Evolutionary conservation across 2,797 vertebrate species (phyloP), one percentile per base, ranked within the genome.

Genomic region (Sebastes goodei): DNA sequence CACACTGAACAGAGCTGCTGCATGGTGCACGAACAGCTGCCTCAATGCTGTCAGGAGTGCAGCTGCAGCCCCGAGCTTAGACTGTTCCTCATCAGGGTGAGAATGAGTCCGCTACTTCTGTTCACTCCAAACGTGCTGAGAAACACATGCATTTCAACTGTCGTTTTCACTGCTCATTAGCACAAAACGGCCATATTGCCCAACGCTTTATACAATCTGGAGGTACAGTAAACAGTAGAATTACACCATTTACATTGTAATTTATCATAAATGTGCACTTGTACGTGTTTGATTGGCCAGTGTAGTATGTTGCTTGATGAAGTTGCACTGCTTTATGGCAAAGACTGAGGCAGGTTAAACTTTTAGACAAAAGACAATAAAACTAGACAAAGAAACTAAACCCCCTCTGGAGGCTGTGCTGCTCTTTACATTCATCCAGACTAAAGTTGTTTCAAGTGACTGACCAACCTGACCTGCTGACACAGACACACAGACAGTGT

Each of bases 41-140:
- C 73, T 86, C 77, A 86, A 89, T 15, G 68, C 69, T 82, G 81
- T 68, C 74, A 75, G 61, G 85, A 84, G 81, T 86, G 72, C 80
- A 88, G 90, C 91, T 91, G 88, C 83, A 89, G 86, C 89, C 88
- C 83, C 8, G 0, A 84, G 84, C 82, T 61, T 8, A 74, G 61
- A 68, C 82, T 76, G 76, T 80, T 87, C 81, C 61, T 86, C 76
- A 79, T 85, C 84, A 86, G 71, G 76, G 57, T 71, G 12, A 64
- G 29, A 85, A 74, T 63, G 49, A 88, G 75, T 71, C 80, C 17
- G 12, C 84, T 80, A 46, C 78, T 78, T 88, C 67, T 86, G 77
- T 85, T 88, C 74, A 52, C 57, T 63, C 23, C 8, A 3, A 68
- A 80, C 77, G 65, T 53, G 83, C 74, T 57, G 57, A 78, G 71